Evolutionary conservation across 92 coral and sea anemone species (phyloP), one percentile per base, ranked within the genome.

Genomic region (Bergia puertoricense): DNA sequence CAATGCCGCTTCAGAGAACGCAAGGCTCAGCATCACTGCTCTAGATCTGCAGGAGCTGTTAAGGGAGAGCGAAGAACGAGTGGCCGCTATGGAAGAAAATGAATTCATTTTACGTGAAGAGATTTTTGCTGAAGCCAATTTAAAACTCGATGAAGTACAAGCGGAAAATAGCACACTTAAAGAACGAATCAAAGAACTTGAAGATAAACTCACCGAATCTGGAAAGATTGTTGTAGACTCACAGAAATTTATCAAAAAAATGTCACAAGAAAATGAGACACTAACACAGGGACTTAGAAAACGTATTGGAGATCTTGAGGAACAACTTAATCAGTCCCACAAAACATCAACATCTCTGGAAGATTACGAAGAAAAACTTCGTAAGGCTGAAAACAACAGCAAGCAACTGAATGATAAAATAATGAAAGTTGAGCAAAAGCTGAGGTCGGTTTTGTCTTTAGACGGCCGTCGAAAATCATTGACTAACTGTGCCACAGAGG

Each of bases 101-200:
- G 87, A 84, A 16, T 84, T 84, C 20, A 11, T 84, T 38, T 84
- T 84, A 40, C 78, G 87, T 6, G 87, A 84, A 74, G 87, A 84
- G 46, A 84, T 84, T 84, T 84, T 69, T 69, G 87, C 87, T 30
- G 87, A 84, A 84, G 87, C 87, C 66, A 84, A 71, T 22, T 36
- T 36, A 30, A 84, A 84, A 48, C 43, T 84, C 30, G 79, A 71
- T 3, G 79, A 84, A 48, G 65, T 84, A 39, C 44, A 84, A 46
- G 62, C 87, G n/a, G 42, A 68, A 67, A 84, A 84, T 30, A 0
- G 42, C 22, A 84, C 38, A n/a, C 77, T 84, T 36, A 92, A 89
- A 71, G 83, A 69, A 45, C 92, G 89, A n/a, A 92, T 94, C 81
- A 83, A 85, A 46, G 96, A 93, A 42, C 92, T 97, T 20, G 96